These are phyloP conservation scores for Temnopleurus reevesii DNA, from an alignment of 53 echinoderm and acorn worm genomes.

Conservation along the genomic window DNA sequence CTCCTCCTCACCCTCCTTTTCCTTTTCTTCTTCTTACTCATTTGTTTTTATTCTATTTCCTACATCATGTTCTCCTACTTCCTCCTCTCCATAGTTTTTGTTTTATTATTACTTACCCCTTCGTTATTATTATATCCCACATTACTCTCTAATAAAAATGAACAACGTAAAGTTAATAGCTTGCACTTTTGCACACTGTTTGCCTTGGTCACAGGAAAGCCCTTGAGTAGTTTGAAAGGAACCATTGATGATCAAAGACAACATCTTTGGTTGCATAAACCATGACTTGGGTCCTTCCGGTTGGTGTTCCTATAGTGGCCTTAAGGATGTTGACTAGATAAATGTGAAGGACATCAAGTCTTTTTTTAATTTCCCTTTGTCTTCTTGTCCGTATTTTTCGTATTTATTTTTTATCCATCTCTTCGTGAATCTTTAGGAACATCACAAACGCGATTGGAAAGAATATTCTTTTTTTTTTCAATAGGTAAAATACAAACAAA, in stretches of 20 bases:
- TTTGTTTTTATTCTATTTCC: no score
- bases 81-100: no score
- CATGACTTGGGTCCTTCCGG: neutral
- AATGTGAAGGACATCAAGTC: constrained; percentile 7
- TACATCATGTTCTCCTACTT: no score
- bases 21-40: neutral
- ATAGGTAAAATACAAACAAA: no score
- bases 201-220: neutral
- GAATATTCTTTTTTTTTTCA: no score
- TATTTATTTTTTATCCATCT: no score
- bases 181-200: neutral
- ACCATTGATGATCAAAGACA: neutral
- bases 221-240: neutral
- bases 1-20: neutral
- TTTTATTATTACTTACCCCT: no score
- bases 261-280: neutral
- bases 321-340: neutral
- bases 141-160: no score
- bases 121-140: no score
- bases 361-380: neutral
- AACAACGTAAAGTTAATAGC: neutral
- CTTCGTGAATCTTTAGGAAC: no score
- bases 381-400: no score
- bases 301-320: neutral
- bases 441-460: no score